These are phyloP conservation scores for Elephantulus edwardii DNA, from an alignment of 2,113 vertebrate genomes.

Conservation along the genomic window DNA sequence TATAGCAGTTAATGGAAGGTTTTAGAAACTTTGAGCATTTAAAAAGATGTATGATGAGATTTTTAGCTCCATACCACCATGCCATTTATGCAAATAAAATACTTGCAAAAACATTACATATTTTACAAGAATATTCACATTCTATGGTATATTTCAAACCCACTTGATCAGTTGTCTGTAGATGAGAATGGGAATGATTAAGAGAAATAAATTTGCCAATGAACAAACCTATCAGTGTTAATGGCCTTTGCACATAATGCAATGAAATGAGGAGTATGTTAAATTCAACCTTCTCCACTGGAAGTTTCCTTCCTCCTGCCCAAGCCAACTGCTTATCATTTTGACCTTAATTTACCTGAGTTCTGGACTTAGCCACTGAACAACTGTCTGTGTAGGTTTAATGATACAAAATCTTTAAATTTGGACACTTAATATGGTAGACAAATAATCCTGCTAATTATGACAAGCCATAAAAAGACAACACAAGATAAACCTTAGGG, in stretches of 20 bases:
- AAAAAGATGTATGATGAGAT: background rate
- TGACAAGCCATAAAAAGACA: background rate
- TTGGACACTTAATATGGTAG: background rate
- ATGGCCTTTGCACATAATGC: background rate
- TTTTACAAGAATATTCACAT: constrained; percentile 14
- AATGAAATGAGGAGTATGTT: background rate
- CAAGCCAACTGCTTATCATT: constrained; percentile 1
- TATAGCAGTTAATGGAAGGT: background rate
- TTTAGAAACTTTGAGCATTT: constrained; percentile 22
- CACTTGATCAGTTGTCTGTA: background rate
- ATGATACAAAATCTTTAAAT: background rate
- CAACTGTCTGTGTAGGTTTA: background rate
- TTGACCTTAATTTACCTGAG: background rate
- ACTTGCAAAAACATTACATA: background rate
- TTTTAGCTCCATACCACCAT: background rate
- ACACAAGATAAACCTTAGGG: background rate
- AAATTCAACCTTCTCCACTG: background rate
- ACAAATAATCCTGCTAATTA: background rate
- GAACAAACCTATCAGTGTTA: no score
- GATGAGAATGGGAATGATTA: background rate
- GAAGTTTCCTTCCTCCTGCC: no score
- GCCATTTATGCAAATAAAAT: background rate
- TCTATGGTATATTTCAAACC: constrained; percentile 24
- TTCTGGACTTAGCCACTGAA: background rate
- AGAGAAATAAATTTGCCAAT: background rate